Conservation (phyloP, 2,888 invertebrate genomes). For the Diloba caeruleocephala region DNA sequence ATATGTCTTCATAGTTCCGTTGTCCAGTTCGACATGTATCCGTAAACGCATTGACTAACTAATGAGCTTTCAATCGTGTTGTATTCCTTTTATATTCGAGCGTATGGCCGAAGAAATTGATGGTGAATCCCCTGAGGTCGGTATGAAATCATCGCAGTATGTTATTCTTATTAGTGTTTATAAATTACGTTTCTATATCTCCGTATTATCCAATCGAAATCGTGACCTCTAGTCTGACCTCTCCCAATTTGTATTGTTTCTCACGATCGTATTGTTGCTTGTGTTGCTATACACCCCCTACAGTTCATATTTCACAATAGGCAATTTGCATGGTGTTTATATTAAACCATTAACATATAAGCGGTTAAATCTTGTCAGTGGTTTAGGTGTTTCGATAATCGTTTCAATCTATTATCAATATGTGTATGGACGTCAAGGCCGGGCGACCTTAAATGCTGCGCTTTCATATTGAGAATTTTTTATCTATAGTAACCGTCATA, state of each 20-base stretch:
- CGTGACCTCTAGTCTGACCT: slow-evolving; percentile 46
- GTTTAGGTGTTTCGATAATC: slow-evolving; percentile 18
- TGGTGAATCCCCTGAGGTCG: slow-evolving; percentile 51
- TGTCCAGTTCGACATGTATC: slow-evolving; percentile 10
- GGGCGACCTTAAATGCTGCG: slow-evolving; percentile 8
- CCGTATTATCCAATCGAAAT: slow-evolving; percentile 23
- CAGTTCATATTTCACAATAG: slow-evolving; percentile 61
- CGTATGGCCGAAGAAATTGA: slow-evolving; percentile 17
- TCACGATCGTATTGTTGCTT: slow-evolving; percentile 61
- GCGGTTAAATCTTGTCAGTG: slow-evolving; percentile 43
- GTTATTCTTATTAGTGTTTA: slow-evolving; percentile 18
- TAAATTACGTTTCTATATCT: slow-evolving; percentile 26
- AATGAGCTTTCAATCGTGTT: slow-evolving; percentile 30
- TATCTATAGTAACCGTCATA: slow-evolving; percentile 16
- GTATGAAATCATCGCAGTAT: slow-evolving; percentile 32
- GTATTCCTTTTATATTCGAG: slow-evolving; percentile 35
- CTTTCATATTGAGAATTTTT: slow-evolving; percentile 24
- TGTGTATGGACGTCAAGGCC: slow-evolving; percentile 10
- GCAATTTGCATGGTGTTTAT: slow-evolving; percentile 60
- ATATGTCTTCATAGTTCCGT: slow-evolving; percentile 63
- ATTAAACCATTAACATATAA: slow-evolving; percentile 41
- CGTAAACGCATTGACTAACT: slow-evolving; percentile 28
- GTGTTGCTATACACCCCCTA: slow-evolving; percentile 22
- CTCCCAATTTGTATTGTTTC: slow-evolving; percentile 61
- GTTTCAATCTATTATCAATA: slow-evolving; percentile 27